Conservation (phyloP, 2,888 invertebrate species). For the Blastobasis lacticolella region DNA sequence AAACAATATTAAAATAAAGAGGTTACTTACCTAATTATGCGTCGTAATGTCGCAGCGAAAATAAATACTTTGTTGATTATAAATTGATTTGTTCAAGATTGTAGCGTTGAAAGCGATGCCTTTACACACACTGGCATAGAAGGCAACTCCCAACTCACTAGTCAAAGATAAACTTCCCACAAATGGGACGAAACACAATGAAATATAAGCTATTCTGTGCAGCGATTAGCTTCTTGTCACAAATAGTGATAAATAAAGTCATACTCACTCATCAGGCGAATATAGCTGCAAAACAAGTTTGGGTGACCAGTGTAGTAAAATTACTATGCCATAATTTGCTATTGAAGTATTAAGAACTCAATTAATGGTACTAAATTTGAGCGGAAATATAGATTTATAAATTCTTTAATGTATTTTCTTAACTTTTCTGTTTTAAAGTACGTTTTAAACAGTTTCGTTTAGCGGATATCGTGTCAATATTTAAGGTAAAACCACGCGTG, state of each 20-base stretch:
- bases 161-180: slow-evolving; percentile 32
- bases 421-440: no score
- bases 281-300: slow-evolving; percentile 25
- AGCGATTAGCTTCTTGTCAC: slow-evolving; percentile 31
- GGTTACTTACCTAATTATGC: slow-evolving; percentile 34
- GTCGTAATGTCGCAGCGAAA: slow-evolving; percentile 15
- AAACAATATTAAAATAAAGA: no score
- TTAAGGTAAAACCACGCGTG: not conserved
- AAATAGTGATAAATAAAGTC: slow-evolving; percentile 25
- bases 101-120: slow-evolving; percentile 55
- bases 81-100: slow-evolving; percentile 13
- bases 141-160: slow-evolving; percentile 56
- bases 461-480: no score
- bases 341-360: not conserved
- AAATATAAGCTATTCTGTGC: slow-evolving; percentile 27
- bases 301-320: slow-evolving; percentile 24
- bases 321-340: slow-evolving; percentile 16
- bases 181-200: slow-evolving; percentile 29
- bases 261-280: slow-evolving; percentile 36
- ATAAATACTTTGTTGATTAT: not conserved
- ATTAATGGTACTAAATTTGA: no score
- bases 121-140: slow-evolving; percentile 75
- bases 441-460: no score
- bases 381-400: no score
- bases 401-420: no score